Evolutionary conservation across 1,140 invertebrate species (phyloP).

Genomic region (Batillaria attramentaria): DNA sequence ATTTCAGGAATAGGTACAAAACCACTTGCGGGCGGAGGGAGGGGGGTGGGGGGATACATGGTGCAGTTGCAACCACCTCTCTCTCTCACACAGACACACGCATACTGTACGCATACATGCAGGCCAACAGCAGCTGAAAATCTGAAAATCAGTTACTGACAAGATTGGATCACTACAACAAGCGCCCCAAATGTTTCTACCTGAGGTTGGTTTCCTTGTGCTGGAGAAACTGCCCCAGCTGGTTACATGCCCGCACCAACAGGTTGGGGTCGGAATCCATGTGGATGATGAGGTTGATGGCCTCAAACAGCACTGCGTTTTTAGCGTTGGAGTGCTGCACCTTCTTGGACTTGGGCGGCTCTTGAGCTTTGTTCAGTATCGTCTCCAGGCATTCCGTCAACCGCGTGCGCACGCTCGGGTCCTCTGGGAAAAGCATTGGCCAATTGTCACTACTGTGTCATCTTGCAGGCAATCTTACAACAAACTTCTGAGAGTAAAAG

Average conservation of each 20-base stretch:
- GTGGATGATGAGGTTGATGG: slow-evolving; percentile 99
- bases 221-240: slow-evolving; percentile 97
- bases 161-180: no score
- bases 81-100: no score
- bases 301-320: slow-evolving; percentile 99
- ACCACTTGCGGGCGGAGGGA: neutral
- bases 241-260: slow-evolving; percentile 97
- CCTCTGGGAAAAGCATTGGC: slow-evolving; percentile 81
- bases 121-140: no score
- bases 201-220: slow-evolving; percentile 99
- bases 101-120: neutral
- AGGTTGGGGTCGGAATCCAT: slow-evolving; percentile 98
- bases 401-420: slow-evolving; percentile 93
- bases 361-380: slow-evolving; percentile 99
- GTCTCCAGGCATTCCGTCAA: slow-evolving; percentile 99
- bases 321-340: slow-evolving; percentile 99
- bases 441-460: no score
- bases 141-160: no score
- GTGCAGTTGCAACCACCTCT: neutral
- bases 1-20: slow-evolving; percentile 3
- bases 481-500: no score
- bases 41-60: neutral
- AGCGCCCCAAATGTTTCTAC: no score
- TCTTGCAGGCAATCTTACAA: neutral
- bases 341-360: slow-evolving; percentile 99